These are phyloP conservation scores for Lacanobia oleracea DNA, from an alignment of 2,888 invertebrate genomes.

Conservation along the genomic window DNA sequence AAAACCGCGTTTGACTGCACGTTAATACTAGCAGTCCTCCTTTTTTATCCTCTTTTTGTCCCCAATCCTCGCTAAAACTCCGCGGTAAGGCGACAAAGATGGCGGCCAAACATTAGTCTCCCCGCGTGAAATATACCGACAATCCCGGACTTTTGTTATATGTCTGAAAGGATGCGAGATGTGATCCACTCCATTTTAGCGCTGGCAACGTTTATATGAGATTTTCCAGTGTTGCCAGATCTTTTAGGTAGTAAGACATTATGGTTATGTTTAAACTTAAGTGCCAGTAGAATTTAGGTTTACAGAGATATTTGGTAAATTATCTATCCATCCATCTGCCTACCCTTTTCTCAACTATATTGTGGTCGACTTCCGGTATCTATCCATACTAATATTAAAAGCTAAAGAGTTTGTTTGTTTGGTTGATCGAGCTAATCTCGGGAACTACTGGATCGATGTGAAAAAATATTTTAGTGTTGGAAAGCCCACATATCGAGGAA, in stretches of 20 bases:
- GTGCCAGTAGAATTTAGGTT: not conserved
- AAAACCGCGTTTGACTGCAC: not conserved
- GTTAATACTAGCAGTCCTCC: not conserved
- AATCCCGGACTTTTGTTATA: conserved; percentile 37
- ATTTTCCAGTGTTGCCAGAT: conserved; percentile 27
- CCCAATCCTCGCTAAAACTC: conserved; percentile 5
- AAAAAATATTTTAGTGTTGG: too few species aligned
- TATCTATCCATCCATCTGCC: too few species aligned
- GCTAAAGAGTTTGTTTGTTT: too few species aligned
- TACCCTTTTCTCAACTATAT: too few species aligned
- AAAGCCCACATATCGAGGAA: too few species aligned
- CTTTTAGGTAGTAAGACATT: not conserved
- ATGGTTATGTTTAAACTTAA: not conserved
- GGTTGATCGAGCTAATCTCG: too few species aligned
- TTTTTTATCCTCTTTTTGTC: conserved; percentile 1
- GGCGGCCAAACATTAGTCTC: conserved; percentile 38
- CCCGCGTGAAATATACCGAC: conserved; percentile 44
- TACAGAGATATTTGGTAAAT: not conserved
- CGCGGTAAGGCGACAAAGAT: conserved; percentile 42
- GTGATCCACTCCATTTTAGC: conserved; percentile 36
- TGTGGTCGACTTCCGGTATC: too few species aligned
- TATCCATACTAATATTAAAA: too few species aligned
- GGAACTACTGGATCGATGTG: too few species aligned
- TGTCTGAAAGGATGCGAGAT: conserved; percentile 30
- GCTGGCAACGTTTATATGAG: conserved; percentile 1